These are phyloP conservation scores for Sipunculus nudus DNA, from an alignment of 2,888 invertebrate species.

Conservation along the genomic window DNA sequence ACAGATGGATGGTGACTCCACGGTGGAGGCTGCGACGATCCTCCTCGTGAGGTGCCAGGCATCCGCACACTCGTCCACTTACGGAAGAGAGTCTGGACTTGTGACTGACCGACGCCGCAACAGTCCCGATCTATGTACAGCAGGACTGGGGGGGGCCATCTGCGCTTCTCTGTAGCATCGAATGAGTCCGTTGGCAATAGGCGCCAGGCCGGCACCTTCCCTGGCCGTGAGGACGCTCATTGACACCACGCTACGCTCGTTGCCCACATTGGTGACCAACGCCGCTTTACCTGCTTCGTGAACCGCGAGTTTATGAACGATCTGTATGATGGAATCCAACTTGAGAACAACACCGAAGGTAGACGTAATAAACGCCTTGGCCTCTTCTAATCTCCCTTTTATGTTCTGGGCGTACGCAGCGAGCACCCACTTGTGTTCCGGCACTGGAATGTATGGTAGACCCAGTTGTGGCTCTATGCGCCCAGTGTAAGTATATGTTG, in stretches of 20 bases:
- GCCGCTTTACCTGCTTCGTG: no score
- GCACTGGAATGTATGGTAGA: conserved; percentile 29
- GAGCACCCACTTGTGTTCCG: conserved; percentile 38
- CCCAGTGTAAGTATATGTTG: no score
- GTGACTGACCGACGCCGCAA: no score
- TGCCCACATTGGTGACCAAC: conserved; percentile 44
- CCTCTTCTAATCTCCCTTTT: conserved; percentile 28
- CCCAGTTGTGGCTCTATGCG: conserved; percentile 26
- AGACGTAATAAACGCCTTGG: conserved; percentile 41
- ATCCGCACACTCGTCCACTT: conserved; percentile 29
- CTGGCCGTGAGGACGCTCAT: conserved; percentile 38
- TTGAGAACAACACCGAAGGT: conserved; percentile 41
- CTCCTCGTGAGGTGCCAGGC: conserved; percentile 44
- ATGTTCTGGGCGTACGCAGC: conserved; percentile 37
- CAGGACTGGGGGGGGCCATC: conserved; percentile 34
- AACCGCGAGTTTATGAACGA: conserved; percentile 40
- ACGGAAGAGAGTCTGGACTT: not conserved
- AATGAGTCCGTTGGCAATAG: conserved; percentile 37
- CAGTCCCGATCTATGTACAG: conserved; percentile 48
- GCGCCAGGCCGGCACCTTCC: conserved; percentile 35
- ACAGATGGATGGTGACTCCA: conserved; percentile 37
- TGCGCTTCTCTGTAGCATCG: conserved; percentile 30
- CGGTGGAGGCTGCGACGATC: conserved; percentile 20
- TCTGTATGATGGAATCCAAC: conserved; percentile 43
- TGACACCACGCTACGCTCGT: conserved; percentile 40